Conservation (phyloP, 2,797 vertebrate species). For the Schizopygopsis pylzovi region DNA sequence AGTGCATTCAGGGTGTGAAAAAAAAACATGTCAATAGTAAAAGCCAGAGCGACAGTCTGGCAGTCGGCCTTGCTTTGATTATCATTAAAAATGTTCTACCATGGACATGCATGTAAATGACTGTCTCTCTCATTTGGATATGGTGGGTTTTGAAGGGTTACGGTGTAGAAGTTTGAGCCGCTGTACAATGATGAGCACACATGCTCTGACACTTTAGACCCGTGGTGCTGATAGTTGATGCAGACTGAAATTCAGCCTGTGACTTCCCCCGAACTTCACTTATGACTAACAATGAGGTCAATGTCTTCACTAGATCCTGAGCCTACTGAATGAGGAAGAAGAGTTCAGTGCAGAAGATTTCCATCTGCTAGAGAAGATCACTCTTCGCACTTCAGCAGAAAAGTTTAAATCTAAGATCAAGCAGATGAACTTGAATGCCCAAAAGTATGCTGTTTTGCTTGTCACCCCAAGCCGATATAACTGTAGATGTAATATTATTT, state of each 20-base stretch:
- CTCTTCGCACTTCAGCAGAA: constrained; percentile 82
- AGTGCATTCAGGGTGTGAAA: not conserved
- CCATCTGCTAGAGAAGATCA: constrained; percentile 89
- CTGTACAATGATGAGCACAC: not conserved
- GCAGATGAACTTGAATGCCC: constrained; percentile 82
- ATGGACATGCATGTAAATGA: constrained; percentile 39
- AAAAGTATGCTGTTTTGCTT: constrained; percentile 81
- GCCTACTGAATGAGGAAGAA: constrained; percentile 81
- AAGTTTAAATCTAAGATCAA: constrained; percentile 89
- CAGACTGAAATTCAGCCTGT: not conserved
- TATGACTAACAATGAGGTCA: constrained; percentile 4
- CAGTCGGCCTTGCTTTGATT: constrained; percentile 32
- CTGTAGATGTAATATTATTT: not conserved
- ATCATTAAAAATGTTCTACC: constrained; percentile 40
- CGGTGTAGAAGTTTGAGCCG: not conserved
- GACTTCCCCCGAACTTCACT: not conserved
- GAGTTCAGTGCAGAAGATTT: constrained; percentile 90
- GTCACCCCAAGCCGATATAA: constrained; percentile 27
- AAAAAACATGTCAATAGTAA: not conserved
- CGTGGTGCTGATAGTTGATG: not conserved
- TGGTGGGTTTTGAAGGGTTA: not conserved
- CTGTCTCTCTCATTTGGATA: constrained; percentile 31
- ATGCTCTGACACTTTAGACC: not conserved
- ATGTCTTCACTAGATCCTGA: constrained; percentile 82
- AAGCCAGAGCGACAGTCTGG: constrained; percentile 1